Evolutionary conservation across 2,113 vertebrate genomes (phyloP).

Genomic region (Anoplopoma fimbria): DNA sequence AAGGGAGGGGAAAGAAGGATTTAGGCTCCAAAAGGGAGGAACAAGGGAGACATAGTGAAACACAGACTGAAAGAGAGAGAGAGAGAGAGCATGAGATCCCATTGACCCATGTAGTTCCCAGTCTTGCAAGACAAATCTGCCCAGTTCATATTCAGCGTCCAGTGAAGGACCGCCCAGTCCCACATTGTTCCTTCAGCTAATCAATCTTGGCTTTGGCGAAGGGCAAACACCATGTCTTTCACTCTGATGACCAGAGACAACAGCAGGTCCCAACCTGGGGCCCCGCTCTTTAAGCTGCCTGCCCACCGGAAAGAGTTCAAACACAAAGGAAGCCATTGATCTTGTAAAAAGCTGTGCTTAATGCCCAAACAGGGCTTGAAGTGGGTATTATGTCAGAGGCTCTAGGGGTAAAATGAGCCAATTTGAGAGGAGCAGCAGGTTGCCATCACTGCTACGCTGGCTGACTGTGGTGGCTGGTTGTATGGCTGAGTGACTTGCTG

Average conservation of each 20-base stretch:
- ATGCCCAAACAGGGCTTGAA: slow-evolving; percentile 72
- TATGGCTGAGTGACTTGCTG: slow-evolving; percentile 67
- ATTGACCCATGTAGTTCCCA: slow-evolving; percentile 54
- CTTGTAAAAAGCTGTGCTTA: slow-evolving; percentile 63
- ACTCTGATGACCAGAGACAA: slow-evolving; percentile 71
- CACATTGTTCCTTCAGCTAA: slow-evolving; percentile 66
- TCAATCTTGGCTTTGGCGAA: slow-evolving; percentile 74
- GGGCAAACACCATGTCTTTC: slow-evolving; percentile 65
- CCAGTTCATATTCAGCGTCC: slow-evolving; percentile 48
- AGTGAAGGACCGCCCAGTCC: slow-evolving; percentile 42
- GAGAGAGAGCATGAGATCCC: slow-evolving; percentile 66
- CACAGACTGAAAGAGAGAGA: slow-evolving; percentile 32
- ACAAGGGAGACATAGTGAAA: slow-evolving; percentile 50
- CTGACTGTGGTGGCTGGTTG: slow-evolving; percentile 63
- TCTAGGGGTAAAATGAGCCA: slow-evolving; percentile 77
- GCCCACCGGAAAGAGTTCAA: slow-evolving; percentile 75
- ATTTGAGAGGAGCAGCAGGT: slow-evolving; percentile 77
- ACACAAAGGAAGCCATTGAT: slow-evolving; percentile 80
- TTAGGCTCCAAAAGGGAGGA: slow-evolving; percentile 49
- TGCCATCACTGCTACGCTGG: slow-evolving; percentile 69
- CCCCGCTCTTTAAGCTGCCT: slow-evolving; percentile 62
- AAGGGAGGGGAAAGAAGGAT: slow-evolving; percentile 39
- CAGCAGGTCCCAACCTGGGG: slow-evolving; percentile 67
- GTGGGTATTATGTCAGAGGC: slow-evolving; percentile 78
- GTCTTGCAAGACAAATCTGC: slow-evolving; percentile 59